Evolutionary conservation across 1,140 invertebrate species (phyloP), one percentile per base, ranked within the genome.

Genomic region (Tachypleus tridentatus): DNA sequence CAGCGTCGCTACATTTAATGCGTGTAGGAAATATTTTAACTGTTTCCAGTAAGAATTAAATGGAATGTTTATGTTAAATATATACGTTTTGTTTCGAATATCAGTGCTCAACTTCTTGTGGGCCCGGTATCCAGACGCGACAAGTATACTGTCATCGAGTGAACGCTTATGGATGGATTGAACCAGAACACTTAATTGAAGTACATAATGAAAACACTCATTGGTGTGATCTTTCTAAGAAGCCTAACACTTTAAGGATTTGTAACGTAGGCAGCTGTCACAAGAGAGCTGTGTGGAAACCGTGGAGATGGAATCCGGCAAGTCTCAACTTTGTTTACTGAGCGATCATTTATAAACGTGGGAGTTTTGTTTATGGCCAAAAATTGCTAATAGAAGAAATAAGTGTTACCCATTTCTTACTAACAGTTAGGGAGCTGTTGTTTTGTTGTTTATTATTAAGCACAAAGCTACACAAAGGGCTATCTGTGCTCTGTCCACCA

Each of bases 41-140:
- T 29, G 29, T 29, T 29, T 29, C 29, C 29, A 29, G 29, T 29
- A 29, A 29, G 29, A 29, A 29, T 29, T 29, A 29, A 29, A 29
- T 29, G 29, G 29, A 29, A 29, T 29, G 29, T 29, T 29, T 2
- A 29, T 29, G 29, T 29, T 29, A 2, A 29, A 29, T 29, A 29
- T 29, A 29, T 29, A 29, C 29, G 29, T 29, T 29, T 29, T 29
- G 29, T 29, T 29, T 29, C 29, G 29, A 29, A 29, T 76, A 78
- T 4, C 74, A 89, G 86, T 96, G 92, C 77, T 90, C 88, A n/a
- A 82, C 83, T 47, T 84, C 85, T 2, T 97, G 93, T 76, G 91
- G 90, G 1, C 80, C 83, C 63, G 93, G 93, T 4, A 76, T 82
- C 51, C 87, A 91, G 72, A 77, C 73, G 47, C 80, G 89, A 4